These are phyloP conservation scores for Microctenopoma steveboyesi DNA, from an alignment of 2,797 vertebrate genomes.

Conservation along the genomic window DNA sequence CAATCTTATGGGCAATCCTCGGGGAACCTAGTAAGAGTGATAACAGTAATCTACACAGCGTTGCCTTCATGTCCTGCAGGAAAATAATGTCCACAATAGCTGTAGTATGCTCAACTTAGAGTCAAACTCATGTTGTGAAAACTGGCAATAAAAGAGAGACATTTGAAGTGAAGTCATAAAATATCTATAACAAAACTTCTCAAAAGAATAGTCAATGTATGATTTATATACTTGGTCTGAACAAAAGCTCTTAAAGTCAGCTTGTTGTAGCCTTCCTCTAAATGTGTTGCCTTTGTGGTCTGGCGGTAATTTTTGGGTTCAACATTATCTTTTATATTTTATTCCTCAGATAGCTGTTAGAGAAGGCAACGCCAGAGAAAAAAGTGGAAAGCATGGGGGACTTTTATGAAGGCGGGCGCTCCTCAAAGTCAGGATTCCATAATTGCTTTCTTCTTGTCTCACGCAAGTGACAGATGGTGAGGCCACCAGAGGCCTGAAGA, in stretches of 20 bases:
- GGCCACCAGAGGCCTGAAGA: conserved; percentile 77
- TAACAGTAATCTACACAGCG: conserved; percentile 37
- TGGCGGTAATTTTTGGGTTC: conserved; percentile 61
- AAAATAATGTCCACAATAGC: conserved; percentile 40
- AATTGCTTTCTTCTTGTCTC: conserved; percentile 82
- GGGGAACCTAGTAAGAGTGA: conserved; percentile 17
- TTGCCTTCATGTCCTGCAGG: conserved; percentile 39
- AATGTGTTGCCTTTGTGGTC: conserved; percentile 55
- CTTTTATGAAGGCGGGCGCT: conserved; percentile 69
- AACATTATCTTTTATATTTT: conserved; percentile 58
- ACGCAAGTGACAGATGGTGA: conserved; percentile 83
- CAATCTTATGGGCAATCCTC: conserved; percentile 22
- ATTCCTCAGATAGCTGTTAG: conserved; percentile 48
- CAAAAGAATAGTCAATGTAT: conserved; percentile 18
- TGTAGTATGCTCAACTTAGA: conserved; percentile 10
- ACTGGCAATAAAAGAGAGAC: conserved; percentile 19
- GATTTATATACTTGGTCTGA: conserved; percentile 53
- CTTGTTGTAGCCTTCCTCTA: conserved; percentile 36
- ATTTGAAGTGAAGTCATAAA: conserved; percentile 23
- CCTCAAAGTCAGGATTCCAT: conserved; percentile 79
- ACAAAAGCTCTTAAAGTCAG: conserved; percentile 43
- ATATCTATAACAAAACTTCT: conserved; percentile 38
- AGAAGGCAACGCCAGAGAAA: conserved; percentile 47
- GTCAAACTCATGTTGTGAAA: conserved; percentile 25
- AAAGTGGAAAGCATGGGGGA: conserved; percentile 68